Base-by-base conservation (phyloP, 2,888 invertebrate genomes). In the Thumatha senex region DNA sequence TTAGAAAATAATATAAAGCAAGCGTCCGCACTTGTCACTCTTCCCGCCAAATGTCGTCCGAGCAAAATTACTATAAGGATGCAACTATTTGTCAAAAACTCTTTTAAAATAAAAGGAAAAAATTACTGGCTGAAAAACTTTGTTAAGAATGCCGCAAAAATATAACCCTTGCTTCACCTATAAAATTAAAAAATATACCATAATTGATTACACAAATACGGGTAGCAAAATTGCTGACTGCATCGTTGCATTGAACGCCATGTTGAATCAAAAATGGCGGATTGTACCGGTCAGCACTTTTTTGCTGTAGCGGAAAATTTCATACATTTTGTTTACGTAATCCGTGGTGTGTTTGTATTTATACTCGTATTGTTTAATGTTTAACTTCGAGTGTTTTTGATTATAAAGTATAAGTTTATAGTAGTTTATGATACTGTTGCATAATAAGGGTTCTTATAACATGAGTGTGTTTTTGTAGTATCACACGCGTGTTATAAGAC, bases 201-300 rank as follows among this genome's bases (percentile, higher is more conserved):
- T 53, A 56, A 72, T 70, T 66, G 57, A 63, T 74, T 68, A 71
- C 76, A 70, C 81, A 84, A 85, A 82, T 78, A 83, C 75, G 11
- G 71, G 65, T 61, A 63, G 68, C 69, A 75, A 82, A 78, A 87
- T 71, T 59, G 86, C 86, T 85, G 84, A 86, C 78, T 73, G 74
- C 76, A 77, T 68, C 70, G 74, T 75, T 85, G 84, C 86, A 84
- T 73, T 74, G 64, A 63, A 58, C 50, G 72, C 73, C 76, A 78
- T 80, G 65, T 83, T 83, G 82, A 70, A 77, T 75, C 83, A 85
- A 86, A 86, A 88, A 86, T 85, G 79, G 84, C 78, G 66, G 73
- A 52, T 66, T 69, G 60, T 73, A 77, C 76, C 73, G 72, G 75
- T 86, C 86, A 86, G 86, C 86, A 69, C 43, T 73, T 84, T 85